phyloP scores from a whole-genome alignment of 1,140 invertebrate genomes.

The Trichogramma pretiosum region DNA sequence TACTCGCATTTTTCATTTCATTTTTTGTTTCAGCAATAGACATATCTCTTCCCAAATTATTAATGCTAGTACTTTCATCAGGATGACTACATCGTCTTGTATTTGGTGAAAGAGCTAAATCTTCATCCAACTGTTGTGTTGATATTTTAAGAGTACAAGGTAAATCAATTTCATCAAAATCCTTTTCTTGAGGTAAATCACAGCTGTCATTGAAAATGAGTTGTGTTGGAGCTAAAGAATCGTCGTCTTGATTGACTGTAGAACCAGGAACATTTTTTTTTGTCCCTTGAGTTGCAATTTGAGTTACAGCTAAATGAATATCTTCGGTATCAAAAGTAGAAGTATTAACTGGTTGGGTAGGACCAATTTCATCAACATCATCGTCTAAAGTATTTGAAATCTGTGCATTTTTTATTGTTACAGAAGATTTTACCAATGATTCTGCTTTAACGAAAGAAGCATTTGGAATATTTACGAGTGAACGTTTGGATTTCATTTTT shows the following conservation, averaged over 20 bases:
- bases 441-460: neutral
- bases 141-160: constrained; percentile 14
- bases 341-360: neutral
- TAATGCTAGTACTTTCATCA: neutral
- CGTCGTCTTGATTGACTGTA: neutral
- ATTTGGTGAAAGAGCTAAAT: neutral
- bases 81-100: neutral
- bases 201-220: neutral
- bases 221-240: constrained; percentile 18
- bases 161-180: constrained; percentile 7
- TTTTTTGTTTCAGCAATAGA: neutral
- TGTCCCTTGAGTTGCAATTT: neutral
- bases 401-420: neutral
- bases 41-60: neutral
- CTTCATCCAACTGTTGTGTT: neutral
- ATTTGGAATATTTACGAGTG: neutral
- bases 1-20: neutral
- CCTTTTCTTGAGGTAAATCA: neutral
- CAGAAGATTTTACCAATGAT: neutral
- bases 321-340: no score
- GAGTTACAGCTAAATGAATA: neutral
- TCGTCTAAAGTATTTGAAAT: no score
- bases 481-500: neutral
- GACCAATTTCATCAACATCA: neutral
- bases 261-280: neutral